Percentiles rank a stretch among this genome's conserved stretches.
These are phyloP conservation scores for Acanthopagrus latus DNA, from an alignment of 2,797 vertebrate genomes.

Conservation along the genomic window DNA sequence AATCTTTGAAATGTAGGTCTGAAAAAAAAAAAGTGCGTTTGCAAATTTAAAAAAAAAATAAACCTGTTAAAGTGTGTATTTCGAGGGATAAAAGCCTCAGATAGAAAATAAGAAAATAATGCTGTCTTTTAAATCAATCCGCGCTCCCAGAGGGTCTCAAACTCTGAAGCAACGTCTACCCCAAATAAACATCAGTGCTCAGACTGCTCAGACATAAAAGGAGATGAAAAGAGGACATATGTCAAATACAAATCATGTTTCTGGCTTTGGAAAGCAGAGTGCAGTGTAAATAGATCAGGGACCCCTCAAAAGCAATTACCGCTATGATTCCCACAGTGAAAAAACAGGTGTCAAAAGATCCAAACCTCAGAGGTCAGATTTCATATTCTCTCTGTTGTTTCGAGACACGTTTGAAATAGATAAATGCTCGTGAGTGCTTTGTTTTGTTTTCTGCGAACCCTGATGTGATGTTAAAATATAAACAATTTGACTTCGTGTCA, in stretches of 20 bases:
- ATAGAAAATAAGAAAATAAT: constrained; percentile 35
- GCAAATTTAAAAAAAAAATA: constrained; percentile 5
- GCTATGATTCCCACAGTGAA: constrained; percentile 62
- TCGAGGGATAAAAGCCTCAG: constrained; percentile 31
- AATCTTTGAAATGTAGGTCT: constrained; percentile 34
- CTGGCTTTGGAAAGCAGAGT: constrained; percentile 59
- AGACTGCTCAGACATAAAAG: constrained; percentile 61
- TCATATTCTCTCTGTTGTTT: constrained; percentile 66
- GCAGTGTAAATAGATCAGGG: constrained; percentile 77
- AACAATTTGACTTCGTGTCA: constrained; percentile 19
- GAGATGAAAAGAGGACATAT: constrained; percentile 76
- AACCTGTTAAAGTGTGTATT: constrained; percentile 16
- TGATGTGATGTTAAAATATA: neutral
- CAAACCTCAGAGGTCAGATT: constrained; percentile 67
- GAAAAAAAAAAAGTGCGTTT: constrained; percentile 8
- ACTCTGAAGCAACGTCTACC: constrained; percentile 55
- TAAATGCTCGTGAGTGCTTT: constrained; percentile 35
- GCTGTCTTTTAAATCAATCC: constrained; percentile 49
- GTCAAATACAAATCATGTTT: constrained; percentile 78
- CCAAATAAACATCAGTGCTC: constrained; percentile 73
- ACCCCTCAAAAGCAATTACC: constrained; percentile 80
- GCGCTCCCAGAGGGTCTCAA: constrained; percentile 44
- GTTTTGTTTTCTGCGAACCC: constrained; percentile 14
- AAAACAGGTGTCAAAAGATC: constrained; percentile 74
- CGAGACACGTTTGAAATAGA: constrained; percentile 50